Conservation (phyloP, 30 jellyfish, hydroid and myxozoan genomes). For the Aurelia aurita complex sp. Pacific region DNA sequence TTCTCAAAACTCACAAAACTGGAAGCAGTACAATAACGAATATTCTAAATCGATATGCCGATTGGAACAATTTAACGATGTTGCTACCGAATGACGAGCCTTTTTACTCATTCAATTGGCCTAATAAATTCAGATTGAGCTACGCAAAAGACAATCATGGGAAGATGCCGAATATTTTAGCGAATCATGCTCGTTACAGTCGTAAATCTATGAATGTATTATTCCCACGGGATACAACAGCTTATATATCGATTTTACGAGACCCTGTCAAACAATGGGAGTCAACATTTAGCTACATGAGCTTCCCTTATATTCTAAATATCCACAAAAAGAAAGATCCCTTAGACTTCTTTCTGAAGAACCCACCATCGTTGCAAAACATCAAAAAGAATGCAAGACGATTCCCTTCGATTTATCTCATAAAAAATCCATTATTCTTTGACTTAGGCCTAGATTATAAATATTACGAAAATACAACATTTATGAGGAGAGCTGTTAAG, state of each 20-base stretch:
- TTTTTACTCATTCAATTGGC: slow-evolving; percentile 91
- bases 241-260: slow-evolving; percentile 83
- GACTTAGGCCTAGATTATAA: slow-evolving; percentile 92
- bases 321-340: slow-evolving; percentile 82
- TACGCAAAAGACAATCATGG: slow-evolving; percentile 68
- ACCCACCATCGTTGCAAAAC: slow-evolving; percentile 78
- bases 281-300: slow-evolving; percentile 92
- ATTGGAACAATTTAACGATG: slow-evolving; percentile 79
- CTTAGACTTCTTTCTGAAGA: slow-evolving; percentile 75
- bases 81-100: slow-evolving; percentile 78
- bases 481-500: slow-evolving; percentile 75
- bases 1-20: slow-evolving; percentile 94
- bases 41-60: slow-evolving; percentile 95
- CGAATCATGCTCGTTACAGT: slow-evolving; percentile 97
- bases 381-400: slow-evolving; percentile 70
- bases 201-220: slow-evolving; percentile 83
- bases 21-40: slow-evolving; percentile 97
- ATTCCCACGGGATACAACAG: slow-evolving; percentile 83
- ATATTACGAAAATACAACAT: slow-evolving; percentile 70
- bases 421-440: slow-evolving; percentile 88
- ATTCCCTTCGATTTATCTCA: slow-evolving; percentile 80
- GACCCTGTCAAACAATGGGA: slow-evolving; percentile 99
- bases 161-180: slow-evolving; percentile 81
- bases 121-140: slow-evolving; percentile 82
- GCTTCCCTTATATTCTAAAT: slow-evolving; percentile 85